Conservation (phyloP, 2,797 vertebrate genomes). For the Anolis apletophallus region DNA sequence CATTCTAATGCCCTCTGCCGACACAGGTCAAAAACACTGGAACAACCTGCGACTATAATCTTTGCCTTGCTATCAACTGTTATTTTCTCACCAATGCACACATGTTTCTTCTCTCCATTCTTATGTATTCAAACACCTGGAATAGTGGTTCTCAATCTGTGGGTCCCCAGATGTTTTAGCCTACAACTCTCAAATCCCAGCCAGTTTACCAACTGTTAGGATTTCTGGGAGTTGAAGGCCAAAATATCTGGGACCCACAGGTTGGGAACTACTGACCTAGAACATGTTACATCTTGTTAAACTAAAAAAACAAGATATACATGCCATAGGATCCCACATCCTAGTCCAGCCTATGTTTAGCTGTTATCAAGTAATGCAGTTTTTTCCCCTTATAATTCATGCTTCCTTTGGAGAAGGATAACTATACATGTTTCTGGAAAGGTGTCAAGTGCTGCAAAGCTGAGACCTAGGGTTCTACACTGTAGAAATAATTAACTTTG, state of each 20-base stretch:
- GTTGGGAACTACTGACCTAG: neutral
- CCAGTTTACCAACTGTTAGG: no score
- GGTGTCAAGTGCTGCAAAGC: neutral
- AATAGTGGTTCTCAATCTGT: no score
- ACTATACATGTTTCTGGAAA: neutral
- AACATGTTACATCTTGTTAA: neutral
- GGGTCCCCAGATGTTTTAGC: no score
- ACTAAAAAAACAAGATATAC: neutral
- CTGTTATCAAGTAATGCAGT: no score
- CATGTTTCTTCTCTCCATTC: neutral
- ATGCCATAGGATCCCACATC: no score
- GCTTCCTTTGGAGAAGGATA: no score
- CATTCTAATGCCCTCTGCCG: neutral
- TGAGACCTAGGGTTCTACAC: no score
- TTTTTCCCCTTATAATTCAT: no score
- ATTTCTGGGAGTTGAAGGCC: no score
- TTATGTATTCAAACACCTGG: neutral
- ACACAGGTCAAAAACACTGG: neutral
- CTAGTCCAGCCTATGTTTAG: neutral
- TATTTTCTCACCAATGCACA: neutral
- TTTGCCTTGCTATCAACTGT: conserved; percentile 14
- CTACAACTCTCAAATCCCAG: no score
- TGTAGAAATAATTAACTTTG: no score
- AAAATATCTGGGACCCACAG: no score
- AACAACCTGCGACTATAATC: neutral